Evolutionary conservation across 2,113 vertebrate species (phyloP), one percentile per base, ranked within the genome.

Genomic region (Leptodactylus fuscus): DNA sequence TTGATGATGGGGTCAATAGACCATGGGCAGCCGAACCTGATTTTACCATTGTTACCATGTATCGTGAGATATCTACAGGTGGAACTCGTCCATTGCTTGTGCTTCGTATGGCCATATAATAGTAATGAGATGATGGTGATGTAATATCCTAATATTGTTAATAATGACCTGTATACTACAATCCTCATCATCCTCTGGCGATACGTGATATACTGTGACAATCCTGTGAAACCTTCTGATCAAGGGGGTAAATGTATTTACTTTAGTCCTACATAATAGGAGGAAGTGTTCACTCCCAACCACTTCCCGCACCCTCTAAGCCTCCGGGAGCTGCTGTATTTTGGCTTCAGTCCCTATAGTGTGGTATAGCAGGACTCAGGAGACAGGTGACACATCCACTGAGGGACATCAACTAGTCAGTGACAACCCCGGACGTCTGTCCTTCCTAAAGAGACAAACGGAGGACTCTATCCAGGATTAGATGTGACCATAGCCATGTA

Each of bases 261-360:
- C 22, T 44, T 44, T 80, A 2, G 8, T 51, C 18, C 12, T 36
- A 62, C 36, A 80, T 60, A 62, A 80, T 80, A 62, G 77, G 1
- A 62, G 77, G 77, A 80, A 80, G n/a, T 44, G 77, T 27, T 80
- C 53, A 16, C 36, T 60, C 77, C 77, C 55, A 18, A 38, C 53
- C 77, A 60, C 77, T 80, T 80, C 77, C 53, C 44, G n/a, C 73
- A 75, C 73, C 36, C 76, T 41, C 51, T 41, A 12, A 41, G 32
- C 53, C 55, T 60, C n/a, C 5, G 34, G 34, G 77, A 79, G 36
- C 38, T 27, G 53, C 36, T 27, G 53, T 1, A 51, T 32, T 29
- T 18, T 79, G 48, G 24, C 53, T 29, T 60, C n/a, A 27, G 16
- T 60, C 3, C 24, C 24, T 29, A 38, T 18, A 76, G 32, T 9